These are phyloP conservation scores for Aquatica leii DNA, from an alignment of 2,888 invertebrate genomes.

Conservation along the genomic window DNA sequence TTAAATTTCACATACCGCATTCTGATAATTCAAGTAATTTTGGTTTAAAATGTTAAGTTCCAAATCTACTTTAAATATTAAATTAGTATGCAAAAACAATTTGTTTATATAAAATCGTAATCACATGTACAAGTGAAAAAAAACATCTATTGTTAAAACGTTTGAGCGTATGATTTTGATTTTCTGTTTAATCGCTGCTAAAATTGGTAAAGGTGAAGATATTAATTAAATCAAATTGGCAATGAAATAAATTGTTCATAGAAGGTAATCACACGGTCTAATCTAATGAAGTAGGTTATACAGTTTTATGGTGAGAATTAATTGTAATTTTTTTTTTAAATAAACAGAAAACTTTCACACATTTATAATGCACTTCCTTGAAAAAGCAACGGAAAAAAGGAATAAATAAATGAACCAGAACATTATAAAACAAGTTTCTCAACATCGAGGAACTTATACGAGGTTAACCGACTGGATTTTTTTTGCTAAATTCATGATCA, in stretches of 20 bases:
- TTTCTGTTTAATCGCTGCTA: no score
- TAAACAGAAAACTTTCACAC: conserved; percentile 35
- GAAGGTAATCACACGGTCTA: not conserved
- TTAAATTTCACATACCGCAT: no score
- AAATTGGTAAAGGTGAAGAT: no score
- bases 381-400: conserved; percentile 38
- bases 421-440: conserved; percentile 48
- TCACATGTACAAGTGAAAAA: no score
- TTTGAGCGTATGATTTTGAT: no score
- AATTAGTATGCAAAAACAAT: no score
- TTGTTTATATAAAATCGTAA: no score
- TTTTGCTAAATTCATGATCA: conserved; percentile 43
- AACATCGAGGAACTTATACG: conserved; percentile 47
- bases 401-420: conserved; percentile 48
- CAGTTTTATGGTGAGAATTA: conserved; percentile 28
- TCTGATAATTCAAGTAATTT: no score
- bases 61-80: no score
- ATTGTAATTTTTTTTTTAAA: conserved; percentile 14
- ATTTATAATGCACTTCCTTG: conserved; percentile 42
- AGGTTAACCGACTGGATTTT: conserved; percentile 45
- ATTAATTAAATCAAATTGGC: not conserved
- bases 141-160: no score
- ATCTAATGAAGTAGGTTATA: conserved; percentile 26
- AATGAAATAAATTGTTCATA: conserved; percentile 3
- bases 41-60: no score